Evolutionary conservation across 2,113 vertebrate genomes (phyloP).

Genomic region (Bujurquina vittata): DNA sequence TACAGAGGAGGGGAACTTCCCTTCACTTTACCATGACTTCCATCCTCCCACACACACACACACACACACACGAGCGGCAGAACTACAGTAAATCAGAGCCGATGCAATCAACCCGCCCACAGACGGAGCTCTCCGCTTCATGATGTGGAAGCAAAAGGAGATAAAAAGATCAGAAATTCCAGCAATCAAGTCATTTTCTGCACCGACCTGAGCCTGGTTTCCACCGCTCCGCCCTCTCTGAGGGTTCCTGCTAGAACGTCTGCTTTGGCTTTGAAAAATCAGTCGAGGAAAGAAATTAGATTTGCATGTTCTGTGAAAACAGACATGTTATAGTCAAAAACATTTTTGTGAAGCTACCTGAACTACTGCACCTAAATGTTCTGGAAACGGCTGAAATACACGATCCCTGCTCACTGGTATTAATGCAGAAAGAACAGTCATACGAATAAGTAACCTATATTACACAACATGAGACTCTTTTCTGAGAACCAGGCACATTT

Average conservation of each 20-base stretch:
- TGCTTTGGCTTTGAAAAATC: neutral
- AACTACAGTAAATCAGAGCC: slow-evolving; percentile 14
- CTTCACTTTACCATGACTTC: neutral
- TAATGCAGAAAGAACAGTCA: no score
- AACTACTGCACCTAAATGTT: no score
- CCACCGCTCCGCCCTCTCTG: neutral
- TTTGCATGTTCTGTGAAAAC: no score
- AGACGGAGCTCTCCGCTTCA: neutral
- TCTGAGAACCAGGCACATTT: no score
- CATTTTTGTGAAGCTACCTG: neutral
- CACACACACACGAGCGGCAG: neutral
- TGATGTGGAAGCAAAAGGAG: slow-evolving; percentile 35
- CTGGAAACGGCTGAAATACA: no score
- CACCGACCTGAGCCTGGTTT: neutral
- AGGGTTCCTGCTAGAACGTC: neutral
- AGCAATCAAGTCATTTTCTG: neutral
- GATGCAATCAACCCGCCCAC: neutral
- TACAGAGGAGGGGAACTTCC: slow-evolving; percentile 38
- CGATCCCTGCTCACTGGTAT: no score
- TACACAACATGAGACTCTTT: no score
- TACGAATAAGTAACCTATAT: no score
- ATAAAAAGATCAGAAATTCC: slow-evolving; percentile 17
- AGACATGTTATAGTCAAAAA: neutral
- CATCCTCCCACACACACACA: neutral
- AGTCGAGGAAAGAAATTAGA: neutral